Percentiles rank a stretch among this genome's conserved stretches.
These are phyloP conservation scores for Dolichallabes microphthalmus DNA, from an alignment of 2,113 vertebrate genomes.

Conservation along the genomic window DNA sequence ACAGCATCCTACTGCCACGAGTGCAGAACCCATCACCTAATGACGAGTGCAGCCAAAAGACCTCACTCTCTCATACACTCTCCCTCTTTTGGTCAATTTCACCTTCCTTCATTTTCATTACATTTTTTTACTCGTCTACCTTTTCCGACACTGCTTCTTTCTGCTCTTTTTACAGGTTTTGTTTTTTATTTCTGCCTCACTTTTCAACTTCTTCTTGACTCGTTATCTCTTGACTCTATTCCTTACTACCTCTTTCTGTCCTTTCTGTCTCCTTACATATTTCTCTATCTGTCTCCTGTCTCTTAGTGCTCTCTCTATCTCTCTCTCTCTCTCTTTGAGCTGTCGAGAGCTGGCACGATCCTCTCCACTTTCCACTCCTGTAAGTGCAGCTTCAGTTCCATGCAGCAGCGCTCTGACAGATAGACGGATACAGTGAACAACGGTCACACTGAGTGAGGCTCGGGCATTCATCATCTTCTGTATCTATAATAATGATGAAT, in stretches of 20 bases:
- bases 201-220: background rate
- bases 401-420: constrained; percentile 15
- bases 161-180: background rate
- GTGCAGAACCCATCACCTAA: constrained; percentile 21
- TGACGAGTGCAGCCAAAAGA: background rate
- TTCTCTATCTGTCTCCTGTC: background rate
- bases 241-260: background rate
- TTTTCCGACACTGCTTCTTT: background rate
- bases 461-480: constrained; percentile 12
- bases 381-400: constrained; percentile 3
- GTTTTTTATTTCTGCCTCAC: background rate
- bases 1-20: constrained; percentile 12
- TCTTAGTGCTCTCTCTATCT: background rate
- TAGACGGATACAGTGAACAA: constrained; percentile 12
- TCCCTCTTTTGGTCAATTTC: background rate
- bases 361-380: constrained; percentile 17
- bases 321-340: background rate
- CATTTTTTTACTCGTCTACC: background rate
- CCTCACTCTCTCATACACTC: background rate
- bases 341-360: constrained; percentile 2
- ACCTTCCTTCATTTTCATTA: background rate
- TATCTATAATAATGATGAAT: constrained; percentile 22
- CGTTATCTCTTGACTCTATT: background rate
- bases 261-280: background rate
- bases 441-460: constrained; percentile 2